Conservation (phyloP, 2,113 vertebrate species). For the Chiloscyllium plagiosum region DNA sequence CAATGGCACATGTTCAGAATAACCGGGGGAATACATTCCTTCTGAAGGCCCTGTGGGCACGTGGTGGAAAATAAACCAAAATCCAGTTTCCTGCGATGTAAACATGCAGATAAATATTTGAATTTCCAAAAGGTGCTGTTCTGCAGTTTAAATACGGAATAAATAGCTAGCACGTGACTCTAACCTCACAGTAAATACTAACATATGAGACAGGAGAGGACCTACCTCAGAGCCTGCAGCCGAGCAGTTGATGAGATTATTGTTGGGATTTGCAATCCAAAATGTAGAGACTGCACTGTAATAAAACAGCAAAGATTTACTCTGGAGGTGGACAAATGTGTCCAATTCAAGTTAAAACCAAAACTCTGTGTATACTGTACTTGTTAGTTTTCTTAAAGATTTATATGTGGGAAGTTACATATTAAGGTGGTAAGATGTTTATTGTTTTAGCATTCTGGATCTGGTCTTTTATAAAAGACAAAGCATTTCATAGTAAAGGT, state of each 20-base stretch:
- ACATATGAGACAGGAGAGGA: constrained; percentile 30
- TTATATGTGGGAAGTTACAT: background rate
- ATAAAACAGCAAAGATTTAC: constrained; percentile 31
- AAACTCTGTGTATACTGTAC: background rate
- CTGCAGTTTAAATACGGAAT: background rate
- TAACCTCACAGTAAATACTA: constrained; percentile 39
- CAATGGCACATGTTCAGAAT: constrained; percentile 80
- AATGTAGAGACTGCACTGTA: constrained; percentile 88
- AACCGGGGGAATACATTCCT: constrained; percentile 82
- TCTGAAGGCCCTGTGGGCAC: constrained; percentile 85
- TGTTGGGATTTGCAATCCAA: constrained; percentile 98
- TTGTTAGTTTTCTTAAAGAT: background rate
- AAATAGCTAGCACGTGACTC: constrained; percentile 34
- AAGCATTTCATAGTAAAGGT: background rate
- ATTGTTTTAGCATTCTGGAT: background rate
- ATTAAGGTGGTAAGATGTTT: background rate
- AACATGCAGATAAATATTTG: background rate
- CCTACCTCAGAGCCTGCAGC: constrained; percentile 93
- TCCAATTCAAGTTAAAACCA: background rate
- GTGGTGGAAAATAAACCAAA: constrained; percentile 95
- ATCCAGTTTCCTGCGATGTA: constrained; percentile 79
- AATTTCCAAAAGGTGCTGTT: background rate
- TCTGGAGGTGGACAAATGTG: background rate
- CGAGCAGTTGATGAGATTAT: constrained; percentile 88
- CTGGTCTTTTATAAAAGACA: background rate